Evolutionary conservation across 2,113 vertebrate genomes (phyloP), one percentile per base, ranked within the genome.

Genomic region (Nycticryphes semicollaris): DNA sequence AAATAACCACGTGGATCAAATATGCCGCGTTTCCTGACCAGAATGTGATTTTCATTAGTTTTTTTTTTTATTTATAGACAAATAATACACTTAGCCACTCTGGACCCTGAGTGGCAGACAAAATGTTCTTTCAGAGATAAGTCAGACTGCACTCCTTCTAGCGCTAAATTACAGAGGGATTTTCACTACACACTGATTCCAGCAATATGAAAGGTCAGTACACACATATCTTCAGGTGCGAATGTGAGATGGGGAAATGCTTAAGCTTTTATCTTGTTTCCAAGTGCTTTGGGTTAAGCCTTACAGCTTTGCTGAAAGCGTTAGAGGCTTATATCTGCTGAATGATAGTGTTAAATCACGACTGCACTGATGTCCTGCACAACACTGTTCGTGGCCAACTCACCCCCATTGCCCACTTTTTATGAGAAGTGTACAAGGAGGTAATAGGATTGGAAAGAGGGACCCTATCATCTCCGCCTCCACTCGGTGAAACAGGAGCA

Each of bases 261-360:
- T 92, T 95, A 94, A 97, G 97, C 96, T 97, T 97, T 97, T 97
- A 93, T 97, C 97, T 97, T 96, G 96, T 96, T 97, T 95, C 96
- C 2, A 7, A 96, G 96, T 87, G 97, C 92, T 93, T 83, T 81
- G 68, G 96, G 96, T 97, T 97, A 97, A 98, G 97, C 93, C 94
- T 95, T 88, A 93, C 93, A 89, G 93, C 93, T 93, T 91, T 97
- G 91, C 89, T 75, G 93, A 95, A 93, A 97, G 95, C 84, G 93
- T 97, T 93, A 92, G 76, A 84, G 94, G 87, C 94, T 97, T 96
- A 88, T 68, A 93, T 96, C 94, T 94, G 87, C 75, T 56, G 91
- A 87, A 90, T 67, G 93, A 94, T 90, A 91, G 96, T 82, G 94
- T 95, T 95, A 94, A 97, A 77, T 90, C 84, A 86, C 2, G 89